These are phyloP conservation scores for Oplegnathus fasciatus DNA, from an alignment of 2,113 vertebrate genomes.

Conservation along the genomic window DNA sequence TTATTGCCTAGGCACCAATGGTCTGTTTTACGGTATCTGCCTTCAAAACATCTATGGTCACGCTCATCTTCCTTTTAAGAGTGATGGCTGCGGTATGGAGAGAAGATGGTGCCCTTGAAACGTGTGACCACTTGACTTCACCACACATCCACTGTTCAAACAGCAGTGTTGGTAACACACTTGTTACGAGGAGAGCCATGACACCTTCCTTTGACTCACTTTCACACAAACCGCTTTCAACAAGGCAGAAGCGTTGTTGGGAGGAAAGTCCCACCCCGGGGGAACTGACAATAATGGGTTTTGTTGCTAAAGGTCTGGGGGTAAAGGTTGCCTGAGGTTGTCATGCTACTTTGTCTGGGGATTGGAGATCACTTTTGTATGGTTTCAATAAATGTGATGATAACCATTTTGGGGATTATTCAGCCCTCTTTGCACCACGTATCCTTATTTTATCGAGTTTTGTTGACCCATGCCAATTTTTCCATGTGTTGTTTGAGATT, in stretches of 20 bases:
- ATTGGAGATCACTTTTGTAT: not conserved
- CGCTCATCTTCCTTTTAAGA: not conserved
- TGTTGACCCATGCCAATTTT: not conserved
- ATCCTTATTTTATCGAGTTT: not conserved
- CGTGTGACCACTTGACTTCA: not conserved
- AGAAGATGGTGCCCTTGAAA: not conserved
- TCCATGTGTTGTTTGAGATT: not conserved
- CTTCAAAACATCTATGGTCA: not conserved
- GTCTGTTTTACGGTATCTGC: not conserved
- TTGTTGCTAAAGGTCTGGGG: not conserved
- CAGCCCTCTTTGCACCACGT: not conserved
- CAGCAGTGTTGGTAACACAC: not conserved
- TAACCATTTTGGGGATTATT: not conserved
- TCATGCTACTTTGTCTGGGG: not conserved
- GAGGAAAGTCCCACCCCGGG: not conserved
- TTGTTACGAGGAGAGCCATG: not conserved
- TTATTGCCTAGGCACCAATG: not conserved
- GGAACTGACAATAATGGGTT: not conserved
- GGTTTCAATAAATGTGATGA: not conserved
- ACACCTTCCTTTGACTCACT: not conserved
- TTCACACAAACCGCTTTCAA: conserved; percentile 14
- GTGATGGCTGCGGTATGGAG: not conserved
- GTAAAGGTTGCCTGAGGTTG: not conserved
- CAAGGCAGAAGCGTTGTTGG: not conserved
- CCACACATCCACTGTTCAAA: not conserved